A percentile compares a stretch with the other conserved stretches of the same genome.
Conservation (phyloP, 2,113 vertebrate genomes). For the Uria aalge region DNA sequence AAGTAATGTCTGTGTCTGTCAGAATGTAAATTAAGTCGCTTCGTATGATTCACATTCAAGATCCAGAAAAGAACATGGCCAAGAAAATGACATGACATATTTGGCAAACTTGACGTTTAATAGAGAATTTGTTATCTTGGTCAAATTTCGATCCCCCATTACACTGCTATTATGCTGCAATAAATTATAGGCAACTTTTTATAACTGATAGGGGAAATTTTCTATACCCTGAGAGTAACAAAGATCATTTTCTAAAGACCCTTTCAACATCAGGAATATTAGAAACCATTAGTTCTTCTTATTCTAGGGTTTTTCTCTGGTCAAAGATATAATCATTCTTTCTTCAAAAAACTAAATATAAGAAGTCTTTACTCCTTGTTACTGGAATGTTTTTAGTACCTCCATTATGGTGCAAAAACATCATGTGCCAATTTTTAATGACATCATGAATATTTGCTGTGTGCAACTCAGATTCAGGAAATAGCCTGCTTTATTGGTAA, state of each 20-base stretch:
- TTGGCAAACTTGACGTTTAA: neutral
- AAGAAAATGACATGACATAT: neutral
- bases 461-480: neutral
- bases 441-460: neutral
- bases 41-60: neutral
- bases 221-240: neutral
- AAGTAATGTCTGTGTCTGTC: neutral
- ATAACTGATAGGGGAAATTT: neutral
- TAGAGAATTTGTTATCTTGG: neutral
- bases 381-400: neutral
- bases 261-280: neutral
- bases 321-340: neutral
- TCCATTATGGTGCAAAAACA: neutral
- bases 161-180: neutral
- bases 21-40: neutral
- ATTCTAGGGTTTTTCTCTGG: neutral
- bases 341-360: neutral
- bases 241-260: neutral
- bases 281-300: neutral
- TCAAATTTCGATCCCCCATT: neutral
- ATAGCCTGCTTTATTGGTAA: neutral
- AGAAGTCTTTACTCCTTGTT: neutral
- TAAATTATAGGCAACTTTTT: neutral
- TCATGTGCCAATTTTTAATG: neutral
- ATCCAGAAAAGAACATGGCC: neutral